These are phyloP conservation scores for Addax nasomaculatus DNA, from an alignment of 2,113 vertebrate species.

Conservation along the genomic window DNA sequence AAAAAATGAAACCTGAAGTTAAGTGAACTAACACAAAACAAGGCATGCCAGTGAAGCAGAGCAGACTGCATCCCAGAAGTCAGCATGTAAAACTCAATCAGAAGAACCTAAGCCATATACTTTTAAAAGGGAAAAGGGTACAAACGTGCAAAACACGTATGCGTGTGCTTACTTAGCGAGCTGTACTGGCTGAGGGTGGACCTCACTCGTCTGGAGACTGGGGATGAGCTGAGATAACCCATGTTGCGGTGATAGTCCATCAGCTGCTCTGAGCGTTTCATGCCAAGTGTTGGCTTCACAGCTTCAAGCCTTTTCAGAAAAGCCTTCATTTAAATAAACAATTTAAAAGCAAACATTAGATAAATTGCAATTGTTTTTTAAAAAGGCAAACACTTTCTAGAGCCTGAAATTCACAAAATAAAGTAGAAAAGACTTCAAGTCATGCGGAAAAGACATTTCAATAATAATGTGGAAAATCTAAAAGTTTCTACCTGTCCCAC, in stretches of 20 bases:
- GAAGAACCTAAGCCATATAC: background rate
- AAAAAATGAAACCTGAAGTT: background rate
- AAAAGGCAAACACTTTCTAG: background rate
- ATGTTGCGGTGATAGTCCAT: conserved; percentile 89
- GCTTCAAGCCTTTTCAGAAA: conserved; percentile 92
- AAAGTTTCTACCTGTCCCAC: background rate
- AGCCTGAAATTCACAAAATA: conserved; percentile 11
- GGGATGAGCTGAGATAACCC: conserved; percentile 77
- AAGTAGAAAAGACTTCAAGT: background rate
- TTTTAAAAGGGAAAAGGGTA: background rate
- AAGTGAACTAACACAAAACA: background rate
- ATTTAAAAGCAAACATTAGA: conserved; percentile 32
- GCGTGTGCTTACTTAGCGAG: conserved; percentile 73
- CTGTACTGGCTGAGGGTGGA: conserved; percentile 79
- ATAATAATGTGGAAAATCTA: background rate
- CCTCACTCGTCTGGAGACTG: conserved; percentile 73
- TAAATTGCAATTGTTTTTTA: background rate
- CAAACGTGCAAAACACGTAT: background rate
- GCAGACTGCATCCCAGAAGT: background rate
- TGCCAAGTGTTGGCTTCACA: conserved; percentile 89
- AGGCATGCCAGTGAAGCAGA: background rate
- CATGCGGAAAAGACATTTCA: background rate
- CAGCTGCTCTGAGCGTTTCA: conserved; percentile 90
- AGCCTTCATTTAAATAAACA: conserved; percentile 81
- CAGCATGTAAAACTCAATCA: background rate